These are phyloP conservation scores for Buathra laborator DNA, from an alignment of 2,888 invertebrate genomes.

Conservation along the genomic window DNA sequence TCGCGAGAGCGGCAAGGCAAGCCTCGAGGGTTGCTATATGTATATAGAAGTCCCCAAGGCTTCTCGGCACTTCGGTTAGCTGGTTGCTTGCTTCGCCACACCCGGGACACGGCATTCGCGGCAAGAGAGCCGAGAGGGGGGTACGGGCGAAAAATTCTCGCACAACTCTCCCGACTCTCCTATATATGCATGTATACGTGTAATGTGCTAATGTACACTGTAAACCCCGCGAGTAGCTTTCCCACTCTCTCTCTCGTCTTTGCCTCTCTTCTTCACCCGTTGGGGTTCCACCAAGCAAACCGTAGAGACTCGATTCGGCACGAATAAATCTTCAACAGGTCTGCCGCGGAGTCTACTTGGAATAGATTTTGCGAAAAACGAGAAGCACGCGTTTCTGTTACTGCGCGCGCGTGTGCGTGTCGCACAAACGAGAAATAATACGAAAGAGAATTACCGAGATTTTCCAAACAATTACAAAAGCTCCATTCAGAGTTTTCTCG, in stretches of 20 bases:
- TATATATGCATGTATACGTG: slow-evolving; percentile 36
- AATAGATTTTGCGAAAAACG: slow-evolving; percentile 72
- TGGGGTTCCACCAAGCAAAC: slow-evolving; percentile 8
- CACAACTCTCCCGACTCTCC: slow-evolving; percentile 34
- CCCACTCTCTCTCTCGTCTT: slow-evolving; percentile 32
- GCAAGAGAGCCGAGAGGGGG: slow-evolving; percentile 16
- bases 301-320: slow-evolving; percentile 77
- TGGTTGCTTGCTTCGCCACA: slow-evolving; percentile 49
- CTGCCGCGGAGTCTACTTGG: slow-evolving; percentile 77
- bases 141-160: slow-evolving; percentile 43
- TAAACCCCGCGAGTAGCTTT: slow-evolving; percentile 35
- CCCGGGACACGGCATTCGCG: slow-evolving; percentile 45
- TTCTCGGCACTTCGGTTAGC: slow-evolving; percentile 13
- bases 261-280: neutral
- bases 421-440: neutral
- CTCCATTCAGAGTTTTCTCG: neutral
- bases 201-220: slow-evolving; percentile 40
- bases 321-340: slow-evolving; percentile 81
- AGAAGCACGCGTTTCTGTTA: slow-evolving; percentile 19
- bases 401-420: neutral
- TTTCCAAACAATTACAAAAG: neutral
- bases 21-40: slow-evolving; percentile 39
- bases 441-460: neutral
- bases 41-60: neutral
- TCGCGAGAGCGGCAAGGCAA: slow-evolving; percentile 61